Evolutionary conservation across 2,797 vertebrate species (phyloP), one percentile per base, ranked within the genome.

Genomic region (Leptodactylus fallax): DNA sequence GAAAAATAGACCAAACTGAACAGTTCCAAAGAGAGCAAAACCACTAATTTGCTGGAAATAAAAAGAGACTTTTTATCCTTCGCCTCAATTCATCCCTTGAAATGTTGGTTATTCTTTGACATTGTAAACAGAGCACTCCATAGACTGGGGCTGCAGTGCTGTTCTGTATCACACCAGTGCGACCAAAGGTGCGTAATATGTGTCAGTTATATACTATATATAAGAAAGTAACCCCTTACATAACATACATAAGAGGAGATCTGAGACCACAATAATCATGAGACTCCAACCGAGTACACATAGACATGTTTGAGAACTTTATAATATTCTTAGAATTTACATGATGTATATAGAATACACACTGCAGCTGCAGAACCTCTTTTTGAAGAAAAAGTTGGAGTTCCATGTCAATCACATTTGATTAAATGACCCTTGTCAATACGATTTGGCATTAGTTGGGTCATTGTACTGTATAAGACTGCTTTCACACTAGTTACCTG

Each of bases 41-140:
- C 53, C 69, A 51, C 71, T 85, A 17, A 74, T 76, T 60, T 76
- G 61, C 83, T 85, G 83, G n/a, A 74, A 85, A 85, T 85, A 85
- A 85, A 83, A 47, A 60, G 49, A 85, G 58, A 36, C 58, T 51
- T 85, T 77, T 85, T 85, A 85, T 85, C 56, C 83, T 65, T 77
- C 47, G 72, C 56, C 45, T 77, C 83, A 61, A 51, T 85, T 8
- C 27, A 47, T 80, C 79, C 79, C 58, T 49, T 61, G 82, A 71
- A 47, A 27, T 45, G n/a, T 84, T 25, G 47, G 21, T 71, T 45
- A 45, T 84, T 47, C 12, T 74, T 7, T 49, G 5, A 55, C 51
- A 51, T 27, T 51, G 60, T 79, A 60, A 10, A n/a, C 7, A 17
- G 13, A 23, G 21, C 6, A n/a, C 23, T 25, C 17, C 2, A 71